Conservation (phyloP, 1,140 invertebrate species). For the Halesus radiatus region DNA sequence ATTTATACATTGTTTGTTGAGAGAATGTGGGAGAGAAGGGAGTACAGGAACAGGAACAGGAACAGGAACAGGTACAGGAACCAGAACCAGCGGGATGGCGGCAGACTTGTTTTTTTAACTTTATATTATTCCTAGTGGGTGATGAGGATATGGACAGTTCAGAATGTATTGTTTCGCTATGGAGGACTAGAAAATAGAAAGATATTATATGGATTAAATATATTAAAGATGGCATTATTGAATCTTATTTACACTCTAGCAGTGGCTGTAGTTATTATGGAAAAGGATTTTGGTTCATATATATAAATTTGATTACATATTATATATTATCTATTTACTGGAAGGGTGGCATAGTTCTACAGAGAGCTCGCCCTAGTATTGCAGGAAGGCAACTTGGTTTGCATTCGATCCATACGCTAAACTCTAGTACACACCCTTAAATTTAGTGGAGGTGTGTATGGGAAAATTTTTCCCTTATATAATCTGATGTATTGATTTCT, state of each 20-base stretch:
- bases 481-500: conserved; percentile 47
- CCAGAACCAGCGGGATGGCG: not conserved
- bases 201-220: conserved; percentile 51
- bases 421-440: conserved; percentile 47
- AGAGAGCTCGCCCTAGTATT: not conserved
- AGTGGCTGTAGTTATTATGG: conserved; percentile 51
- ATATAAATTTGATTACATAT: conserved; percentile 12
- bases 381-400: conserved; percentile 1
- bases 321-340: conserved; percentile 16
- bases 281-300: conserved; percentile 52
- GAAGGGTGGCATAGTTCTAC: not conserved
- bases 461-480: conserved; percentile 37
- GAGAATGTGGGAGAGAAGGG: not conserved
- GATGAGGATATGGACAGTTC: conserved; percentile 3
- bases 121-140: conserved; percentile 35
- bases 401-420: conserved; percentile 13
- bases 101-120: conserved; percentile 30
- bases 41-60: too few species aligned
- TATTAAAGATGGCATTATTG: conserved; percentile 47
- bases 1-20: conserved; percentile 22
- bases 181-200: conserved; percentile 54
- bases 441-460: conserved; percentile 33
- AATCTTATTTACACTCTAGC: conserved; percentile 49
- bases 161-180: conserved; percentile 38
- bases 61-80: too few species aligned